These are phyloP conservation scores for Zaprionus obscuricornis DNA, from an alignment of 2,888 invertebrate genomes.

Conservation along the genomic window DNA sequence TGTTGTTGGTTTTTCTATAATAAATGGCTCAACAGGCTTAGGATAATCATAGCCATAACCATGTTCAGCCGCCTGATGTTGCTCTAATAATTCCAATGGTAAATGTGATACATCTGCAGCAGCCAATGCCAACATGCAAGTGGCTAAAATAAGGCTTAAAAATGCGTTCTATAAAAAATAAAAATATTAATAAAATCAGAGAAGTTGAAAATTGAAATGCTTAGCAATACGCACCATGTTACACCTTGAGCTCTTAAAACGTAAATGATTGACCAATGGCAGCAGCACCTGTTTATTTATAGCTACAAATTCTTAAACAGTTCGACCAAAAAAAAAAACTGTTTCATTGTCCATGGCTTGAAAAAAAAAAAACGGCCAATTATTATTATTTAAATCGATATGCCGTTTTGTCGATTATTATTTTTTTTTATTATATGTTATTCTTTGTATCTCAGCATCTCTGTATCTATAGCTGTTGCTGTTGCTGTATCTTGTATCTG, in stretches of 20 bases:
- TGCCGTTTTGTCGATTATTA: slow-evolving; percentile 36
- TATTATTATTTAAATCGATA: slow-evolving; percentile 77
- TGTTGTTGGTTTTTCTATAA: slow-evolving; percentile 45
- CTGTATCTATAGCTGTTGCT: slow-evolving; percentile 17
- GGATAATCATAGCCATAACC: slow-evolving; percentile 75
- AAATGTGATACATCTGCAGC: slow-evolving; percentile 19
- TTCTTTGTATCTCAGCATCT: slow-evolving; percentile 40
- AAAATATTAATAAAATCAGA: neutral
- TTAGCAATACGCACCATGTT: slow-evolving; percentile 55
- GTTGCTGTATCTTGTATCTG: slow-evolving; percentile 21
- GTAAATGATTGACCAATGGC: slow-evolving; percentile 58
- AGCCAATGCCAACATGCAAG: slow-evolving; percentile 48
- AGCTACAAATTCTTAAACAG: slow-evolving; percentile 68
- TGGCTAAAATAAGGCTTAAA: slow-evolving; percentile 44
- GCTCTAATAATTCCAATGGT: slow-evolving; percentile 4
- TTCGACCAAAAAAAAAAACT: no score
- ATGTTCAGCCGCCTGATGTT: slow-evolving; percentile 32
- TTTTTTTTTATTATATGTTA: slow-evolving; percentile 21
- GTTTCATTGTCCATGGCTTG: slow-evolving; percentile 61
- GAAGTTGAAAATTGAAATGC: neutral
- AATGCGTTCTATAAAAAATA: slow-evolving; percentile 51
- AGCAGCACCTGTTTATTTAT: slow-evolving; percentile 65
- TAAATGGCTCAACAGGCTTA: slow-evolving; percentile 63
- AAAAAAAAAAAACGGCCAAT: slow-evolving; percentile 65
- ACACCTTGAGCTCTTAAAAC: slow-evolving; percentile 66